Evolutionary conservation across 1,140 invertebrate genomes (phyloP), one percentile per base, ranked within the genome.

Genomic region (Coptotermes formosanus): DNA sequence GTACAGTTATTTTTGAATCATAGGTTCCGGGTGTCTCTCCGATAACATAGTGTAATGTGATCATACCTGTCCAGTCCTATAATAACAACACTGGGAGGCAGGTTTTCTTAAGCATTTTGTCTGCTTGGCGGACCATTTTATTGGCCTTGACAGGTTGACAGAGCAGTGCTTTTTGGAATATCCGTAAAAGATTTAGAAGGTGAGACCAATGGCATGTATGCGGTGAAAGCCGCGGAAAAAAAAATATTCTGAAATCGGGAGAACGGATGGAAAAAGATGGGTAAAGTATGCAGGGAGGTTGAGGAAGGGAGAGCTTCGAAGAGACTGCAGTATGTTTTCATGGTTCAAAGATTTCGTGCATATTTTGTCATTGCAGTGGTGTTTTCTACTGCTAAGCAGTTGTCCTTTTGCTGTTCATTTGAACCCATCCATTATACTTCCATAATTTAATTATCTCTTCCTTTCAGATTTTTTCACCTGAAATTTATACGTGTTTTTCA

Each of bases 181-280:
- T 75, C 64, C 25, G 64, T 75, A 75, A 75, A 75, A 75, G 64
- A 75, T 75, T 75, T 75, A 30, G 19, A 75, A 75, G 64, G 64
- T 75, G 64, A 75, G 14, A 75, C 64, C 64, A 25, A 75, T 75
- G 64, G 2, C 64, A 11, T 30, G 64, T n/a, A 75, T 75, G 64
- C n/a, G 64, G 64, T 75, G 64, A 75, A 75, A 75, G 64, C 64
- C 64, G 19, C 0, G 64, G 25, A 75, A 75, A 75, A 30, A 69
- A 16, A 75, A 75, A n/a, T 14, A 59, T 19, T 59, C n/a, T 75
- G 64, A 75, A 55, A 55, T 55, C 52, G 52, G 52, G 19, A 55
- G 52, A 55, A 75, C 6, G 64, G 64, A 75, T 14, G 25, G n/a
- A 30, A n/a, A 75, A 30, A 12, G 25, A 25, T 75, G 64, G 21